phyloP scores from a whole-genome alignment of 2,888 invertebrate species.

The Fissipunctia ypsillon region DNA sequence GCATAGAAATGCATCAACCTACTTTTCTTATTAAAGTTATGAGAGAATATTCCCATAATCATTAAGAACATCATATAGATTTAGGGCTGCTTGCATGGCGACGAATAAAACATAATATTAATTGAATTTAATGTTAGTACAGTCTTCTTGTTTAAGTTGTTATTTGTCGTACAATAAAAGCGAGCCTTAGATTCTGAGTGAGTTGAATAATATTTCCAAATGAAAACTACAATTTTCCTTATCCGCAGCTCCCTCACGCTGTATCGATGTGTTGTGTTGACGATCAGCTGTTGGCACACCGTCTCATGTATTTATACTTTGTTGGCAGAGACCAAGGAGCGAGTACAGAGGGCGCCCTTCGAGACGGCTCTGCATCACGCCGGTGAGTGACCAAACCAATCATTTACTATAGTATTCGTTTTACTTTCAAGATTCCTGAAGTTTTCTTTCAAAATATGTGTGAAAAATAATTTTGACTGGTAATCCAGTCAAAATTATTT shows the following conservation, averaged over 20 bases:
- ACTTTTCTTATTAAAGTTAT: neutral
- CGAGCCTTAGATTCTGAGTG: neutral
- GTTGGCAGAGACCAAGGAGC: conserved; percentile 89
- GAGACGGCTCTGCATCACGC: conserved; percentile 91
- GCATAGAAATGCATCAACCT: neutral
- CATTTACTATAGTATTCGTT: neutral
- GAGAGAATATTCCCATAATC: neutral
- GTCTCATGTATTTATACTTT: conserved; percentile 79
- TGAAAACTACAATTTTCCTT: conserved; percentile 13
- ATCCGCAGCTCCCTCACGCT: neutral
- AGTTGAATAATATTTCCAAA: neutral
- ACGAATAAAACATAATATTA: neutral
- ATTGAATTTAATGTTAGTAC: neutral
- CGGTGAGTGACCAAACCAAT: conserved; percentile 81
- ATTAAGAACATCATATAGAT: neutral
- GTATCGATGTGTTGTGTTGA: conserved; percentile 1
- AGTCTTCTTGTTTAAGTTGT: neutral
- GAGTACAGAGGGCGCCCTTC: conserved; percentile 90
- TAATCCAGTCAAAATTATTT: no score
- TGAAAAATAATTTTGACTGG: neutral
- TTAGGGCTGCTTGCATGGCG: no score
- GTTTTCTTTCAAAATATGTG: neutral
- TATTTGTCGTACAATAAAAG: neutral
- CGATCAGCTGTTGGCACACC: conserved; percentile 52
- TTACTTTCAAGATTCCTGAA: neutral